These are phyloP conservation scores for Magallana ariakensis DNA, from an alignment of 1,140 invertebrate genomes.

Conservation along the genomic window DNA sequence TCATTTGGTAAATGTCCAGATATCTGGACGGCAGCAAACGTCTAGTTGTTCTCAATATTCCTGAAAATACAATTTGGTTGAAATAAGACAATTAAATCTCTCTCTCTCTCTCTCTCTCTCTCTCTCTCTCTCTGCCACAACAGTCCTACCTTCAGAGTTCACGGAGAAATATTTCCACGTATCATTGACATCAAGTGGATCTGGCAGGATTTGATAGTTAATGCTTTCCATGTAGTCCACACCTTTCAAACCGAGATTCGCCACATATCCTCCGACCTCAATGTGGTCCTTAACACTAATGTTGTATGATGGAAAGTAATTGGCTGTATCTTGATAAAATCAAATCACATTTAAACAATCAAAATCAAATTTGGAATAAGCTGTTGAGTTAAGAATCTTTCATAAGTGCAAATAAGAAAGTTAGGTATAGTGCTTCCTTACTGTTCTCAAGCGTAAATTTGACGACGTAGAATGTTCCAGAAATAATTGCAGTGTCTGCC, in stretches of 20 bases:
- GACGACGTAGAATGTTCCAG: not conserved
- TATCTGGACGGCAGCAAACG: not conserved
- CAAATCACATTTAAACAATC: not conserved
- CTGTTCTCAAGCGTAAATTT: conserved; percentile 4
- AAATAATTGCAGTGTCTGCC: not conserved
- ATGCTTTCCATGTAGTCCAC: conserved; percentile 13
- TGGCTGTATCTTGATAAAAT: not conserved
- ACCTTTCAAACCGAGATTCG: not conserved
- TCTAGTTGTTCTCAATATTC: not conserved
- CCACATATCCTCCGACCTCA: not conserved
- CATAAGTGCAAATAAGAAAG: too few relatives aligned
- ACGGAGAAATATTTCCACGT: conserved; percentile 19
- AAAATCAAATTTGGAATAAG: too few relatives aligned
- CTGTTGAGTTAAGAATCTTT: too few relatives aligned
- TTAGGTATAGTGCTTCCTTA: not conserved
- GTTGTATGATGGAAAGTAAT: not conserved
- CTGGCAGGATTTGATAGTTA: not conserved
- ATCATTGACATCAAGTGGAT: not conserved
- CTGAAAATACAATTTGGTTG: not conserved
- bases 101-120: not conserved
- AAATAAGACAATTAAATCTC: not conserved
- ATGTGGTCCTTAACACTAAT: not conserved
- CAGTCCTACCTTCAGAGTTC: not conserved
- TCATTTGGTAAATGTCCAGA: not conserved
- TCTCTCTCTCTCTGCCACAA: too few relatives aligned